Percentiles rank a stretch among this genome's conserved stretches.
These are phyloP conservation scores for Lasioglossum pauxillum DNA, from an alignment of 2,888 invertebrate species.

Conservation along the genomic window DNA sequence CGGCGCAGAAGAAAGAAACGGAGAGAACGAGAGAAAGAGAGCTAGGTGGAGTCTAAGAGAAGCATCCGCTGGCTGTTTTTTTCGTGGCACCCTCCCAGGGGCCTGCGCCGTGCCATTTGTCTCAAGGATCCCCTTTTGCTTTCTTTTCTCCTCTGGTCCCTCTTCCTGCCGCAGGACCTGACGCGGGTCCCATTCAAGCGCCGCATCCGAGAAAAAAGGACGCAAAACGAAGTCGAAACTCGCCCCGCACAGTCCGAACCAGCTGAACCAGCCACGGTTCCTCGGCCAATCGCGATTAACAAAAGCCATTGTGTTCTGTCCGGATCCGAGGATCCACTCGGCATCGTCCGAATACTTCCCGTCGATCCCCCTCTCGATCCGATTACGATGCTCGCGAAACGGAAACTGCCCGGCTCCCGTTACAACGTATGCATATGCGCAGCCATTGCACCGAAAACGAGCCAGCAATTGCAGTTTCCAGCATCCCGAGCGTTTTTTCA, in stretches of 20 bases:
- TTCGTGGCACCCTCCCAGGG: conserved; percentile 23
- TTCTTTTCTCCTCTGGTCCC: conserved; percentile 43
- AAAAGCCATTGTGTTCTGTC: conserved; percentile 42
- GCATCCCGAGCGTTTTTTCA: not conserved
- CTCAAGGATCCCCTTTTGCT: conserved; percentile 71
- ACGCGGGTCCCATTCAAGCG: conserved; percentile 55
- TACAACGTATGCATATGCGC: not conserved
- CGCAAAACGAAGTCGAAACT: conserved; percentile 16
- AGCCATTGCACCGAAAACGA: not conserved
- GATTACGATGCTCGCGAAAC: conserved; percentile 2
- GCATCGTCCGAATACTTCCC: not conserved
- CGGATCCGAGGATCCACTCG: conserved; percentile 14
- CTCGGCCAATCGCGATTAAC: conserved; percentile 51
- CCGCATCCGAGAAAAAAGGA: conserved; percentile 36
- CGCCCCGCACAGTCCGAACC: not conserved
- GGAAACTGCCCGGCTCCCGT: not conserved
- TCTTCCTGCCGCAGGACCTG: conserved; percentile 59
- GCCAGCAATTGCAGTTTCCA: not conserved
- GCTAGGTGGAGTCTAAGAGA: conserved; percentile 14
- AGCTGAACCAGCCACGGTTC: conserved; percentile 1
- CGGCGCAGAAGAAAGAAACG: conserved; percentile 44
- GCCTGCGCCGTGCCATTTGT: conserved; percentile 69
- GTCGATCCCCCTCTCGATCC: conserved; percentile 1
- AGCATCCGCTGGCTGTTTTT: conserved; percentile 65
- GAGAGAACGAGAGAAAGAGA: not conserved